Conservation (phyloP, 2,797 vertebrate genomes). For the Pelochelys cantorii region DNA sequence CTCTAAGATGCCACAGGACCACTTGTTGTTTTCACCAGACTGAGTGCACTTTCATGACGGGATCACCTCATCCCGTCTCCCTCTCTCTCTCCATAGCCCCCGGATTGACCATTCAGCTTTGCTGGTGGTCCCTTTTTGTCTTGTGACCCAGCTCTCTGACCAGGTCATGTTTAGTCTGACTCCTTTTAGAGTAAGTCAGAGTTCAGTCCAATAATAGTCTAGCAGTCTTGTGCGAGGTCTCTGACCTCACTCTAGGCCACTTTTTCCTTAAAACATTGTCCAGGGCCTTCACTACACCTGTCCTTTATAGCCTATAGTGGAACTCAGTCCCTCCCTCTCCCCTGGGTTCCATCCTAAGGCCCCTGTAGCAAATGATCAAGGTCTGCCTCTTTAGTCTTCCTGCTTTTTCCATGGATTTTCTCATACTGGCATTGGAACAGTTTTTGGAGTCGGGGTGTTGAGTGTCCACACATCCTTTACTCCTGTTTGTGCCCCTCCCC, state of each 20-base stretch:
- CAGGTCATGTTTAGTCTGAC: background rate
- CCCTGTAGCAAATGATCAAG: no score
- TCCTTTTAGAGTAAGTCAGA: background rate
- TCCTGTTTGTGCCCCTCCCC: no score
- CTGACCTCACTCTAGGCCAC: background rate
- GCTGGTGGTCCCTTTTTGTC: background rate
- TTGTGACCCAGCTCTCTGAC: background rate
- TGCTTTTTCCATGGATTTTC: no score
- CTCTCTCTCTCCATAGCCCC: background rate
- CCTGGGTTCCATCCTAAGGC: no score
- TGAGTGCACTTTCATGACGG: background rate
- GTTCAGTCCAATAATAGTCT: background rate
- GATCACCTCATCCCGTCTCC: no score
- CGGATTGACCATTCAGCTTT: background rate
- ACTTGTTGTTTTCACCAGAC: background rate
- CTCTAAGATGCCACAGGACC: no score
- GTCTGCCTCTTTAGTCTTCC: no score
- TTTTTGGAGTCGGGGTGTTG: no score
- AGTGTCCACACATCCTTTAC: no score
- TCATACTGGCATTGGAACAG: background rate
- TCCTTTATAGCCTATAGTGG: background rate
- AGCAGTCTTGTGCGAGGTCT: background rate
- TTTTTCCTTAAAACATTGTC: background rate
- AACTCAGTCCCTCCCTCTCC: background rate
- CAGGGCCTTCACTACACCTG: background rate